Evolutionary conservation across 2,113 vertebrate species (phyloP).

Genomic region (Crotalus horridus): DNA sequence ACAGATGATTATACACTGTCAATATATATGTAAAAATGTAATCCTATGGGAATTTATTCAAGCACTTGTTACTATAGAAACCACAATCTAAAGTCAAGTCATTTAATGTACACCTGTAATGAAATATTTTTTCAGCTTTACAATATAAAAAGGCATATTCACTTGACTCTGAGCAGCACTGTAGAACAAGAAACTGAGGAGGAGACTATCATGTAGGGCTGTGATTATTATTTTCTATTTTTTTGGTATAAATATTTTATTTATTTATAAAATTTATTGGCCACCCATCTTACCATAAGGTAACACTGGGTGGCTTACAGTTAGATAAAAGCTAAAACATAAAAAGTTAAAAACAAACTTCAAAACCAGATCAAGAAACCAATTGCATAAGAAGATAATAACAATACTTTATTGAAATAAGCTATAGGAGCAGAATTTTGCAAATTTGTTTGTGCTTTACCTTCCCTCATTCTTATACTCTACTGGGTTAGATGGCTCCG

Average conservation of each 20-base stretch:
- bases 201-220: neutral
- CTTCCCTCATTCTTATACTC: neutral
- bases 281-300: no score
- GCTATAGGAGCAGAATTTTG: neutral
- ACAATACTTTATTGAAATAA: neutral
- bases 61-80: neutral
- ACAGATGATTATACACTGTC: neutral
- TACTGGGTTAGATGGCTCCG: neutral
- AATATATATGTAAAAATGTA: neutral
- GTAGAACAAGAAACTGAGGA: neutral
- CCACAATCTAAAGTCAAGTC: neutral
- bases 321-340: no score
- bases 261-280: no score
- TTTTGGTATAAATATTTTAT: neutral
- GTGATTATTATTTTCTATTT: neutral
- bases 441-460: neutral
- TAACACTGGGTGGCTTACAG: no score
- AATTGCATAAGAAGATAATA: neutral
- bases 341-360: no score
- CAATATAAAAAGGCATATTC: neutral
- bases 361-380: neutral
- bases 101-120: neutral
- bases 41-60: no score
- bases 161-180: neutral
- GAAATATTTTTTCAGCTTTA: neutral